These are phyloP conservation scores for Nothoprocta perdicaria DNA, from an alignment of 2,113 vertebrate genomes.

Conservation along the genomic window DNA sequence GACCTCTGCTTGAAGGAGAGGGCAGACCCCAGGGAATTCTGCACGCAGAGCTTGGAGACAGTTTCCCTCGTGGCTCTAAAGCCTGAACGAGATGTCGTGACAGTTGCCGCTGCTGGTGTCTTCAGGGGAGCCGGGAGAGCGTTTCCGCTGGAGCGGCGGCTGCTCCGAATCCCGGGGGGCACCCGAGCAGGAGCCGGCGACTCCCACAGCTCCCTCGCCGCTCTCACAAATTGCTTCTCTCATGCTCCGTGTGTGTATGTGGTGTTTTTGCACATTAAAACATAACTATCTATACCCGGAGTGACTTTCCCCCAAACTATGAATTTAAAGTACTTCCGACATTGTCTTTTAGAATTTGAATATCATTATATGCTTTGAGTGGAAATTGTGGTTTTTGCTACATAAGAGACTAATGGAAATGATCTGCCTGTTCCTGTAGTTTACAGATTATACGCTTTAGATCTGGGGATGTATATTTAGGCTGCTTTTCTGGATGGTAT, in stretches of 20 bases:
- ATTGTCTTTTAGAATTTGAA: slow-evolving; percentile 77
- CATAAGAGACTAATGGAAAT: slow-evolving; percentile 77
- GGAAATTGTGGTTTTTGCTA: slow-evolving; percentile 77
- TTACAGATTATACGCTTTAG: slow-evolving; percentile 76
- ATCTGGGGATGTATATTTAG: slow-evolving; percentile 72
- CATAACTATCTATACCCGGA: slow-evolving; percentile 28
- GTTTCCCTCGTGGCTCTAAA: not conserved
- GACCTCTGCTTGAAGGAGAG: not conserved
- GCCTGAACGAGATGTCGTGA: not conserved
- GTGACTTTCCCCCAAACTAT: slow-evolving; percentile 71
- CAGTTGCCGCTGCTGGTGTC: not conserved
- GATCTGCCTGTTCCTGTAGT: slow-evolving; percentile 73
- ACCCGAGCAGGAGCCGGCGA: not conserved
- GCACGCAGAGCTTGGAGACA: not conserved
- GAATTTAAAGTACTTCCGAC: slow-evolving; percentile 76
- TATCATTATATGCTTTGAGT: slow-evolving; percentile 79
- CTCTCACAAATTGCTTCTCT: not conserved
- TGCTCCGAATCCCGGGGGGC: not conserved
- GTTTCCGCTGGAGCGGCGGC: not conserved
- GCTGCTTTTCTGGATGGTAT: slow-evolving; percentile 63
- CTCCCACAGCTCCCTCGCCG: not conserved
- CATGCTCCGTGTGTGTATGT: not conserved
- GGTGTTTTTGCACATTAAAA: slow-evolving; percentile 55
- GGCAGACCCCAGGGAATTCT: not conserved
- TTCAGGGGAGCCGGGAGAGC: not conserved